Conservation (phyloP, 2,888 invertebrate genomes). For the Synanthedon andrenaeformis region DNA sequence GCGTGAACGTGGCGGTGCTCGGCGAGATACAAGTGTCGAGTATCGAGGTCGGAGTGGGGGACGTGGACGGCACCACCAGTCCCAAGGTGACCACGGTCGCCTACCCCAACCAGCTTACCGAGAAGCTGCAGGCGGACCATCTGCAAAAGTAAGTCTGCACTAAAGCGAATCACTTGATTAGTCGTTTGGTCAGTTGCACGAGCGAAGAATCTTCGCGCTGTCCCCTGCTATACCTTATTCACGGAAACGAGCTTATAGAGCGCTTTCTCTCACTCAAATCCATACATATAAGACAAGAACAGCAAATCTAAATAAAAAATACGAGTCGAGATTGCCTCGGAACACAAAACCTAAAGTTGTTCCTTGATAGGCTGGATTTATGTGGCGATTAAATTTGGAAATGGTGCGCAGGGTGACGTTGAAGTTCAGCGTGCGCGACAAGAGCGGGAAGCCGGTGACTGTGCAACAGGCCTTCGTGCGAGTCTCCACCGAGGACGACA, state of each 20-base stretch:
- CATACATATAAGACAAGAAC: no score
- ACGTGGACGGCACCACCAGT: constrained; percentile 89
- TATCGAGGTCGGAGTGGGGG: constrained; percentile 88
- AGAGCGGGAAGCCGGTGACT: constrained; percentile 74
- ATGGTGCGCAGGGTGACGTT: constrained; percentile 71
- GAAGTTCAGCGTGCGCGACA: constrained; percentile 83
- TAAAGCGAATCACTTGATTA: no score
- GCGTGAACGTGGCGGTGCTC: constrained; percentile 76
- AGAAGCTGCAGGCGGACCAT: constrained; percentile 84
- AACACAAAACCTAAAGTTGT: no score
- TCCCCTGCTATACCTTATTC: no score
- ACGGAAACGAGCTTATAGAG: no score
- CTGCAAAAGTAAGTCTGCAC: constrained; percentile 77
- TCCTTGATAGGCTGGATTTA: no score
- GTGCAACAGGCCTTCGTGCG: constrained; percentile 92
- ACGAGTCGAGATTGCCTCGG: no score
- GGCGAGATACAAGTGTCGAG: constrained; percentile 81
- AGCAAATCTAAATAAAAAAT: no score
- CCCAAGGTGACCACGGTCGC: constrained; percentile 80
- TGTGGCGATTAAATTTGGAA: no score
- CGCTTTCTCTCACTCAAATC: no score
- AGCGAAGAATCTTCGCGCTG: no score
- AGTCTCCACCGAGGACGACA: constrained; percentile 73
- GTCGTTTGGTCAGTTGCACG: background rate
- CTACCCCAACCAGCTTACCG: constrained; percentile 78